Percentiles rank a stretch among this genome's conserved stretches.
Conservation (phyloP, 2,797 vertebrate species). For the Manis crassicaudata region DNA sequence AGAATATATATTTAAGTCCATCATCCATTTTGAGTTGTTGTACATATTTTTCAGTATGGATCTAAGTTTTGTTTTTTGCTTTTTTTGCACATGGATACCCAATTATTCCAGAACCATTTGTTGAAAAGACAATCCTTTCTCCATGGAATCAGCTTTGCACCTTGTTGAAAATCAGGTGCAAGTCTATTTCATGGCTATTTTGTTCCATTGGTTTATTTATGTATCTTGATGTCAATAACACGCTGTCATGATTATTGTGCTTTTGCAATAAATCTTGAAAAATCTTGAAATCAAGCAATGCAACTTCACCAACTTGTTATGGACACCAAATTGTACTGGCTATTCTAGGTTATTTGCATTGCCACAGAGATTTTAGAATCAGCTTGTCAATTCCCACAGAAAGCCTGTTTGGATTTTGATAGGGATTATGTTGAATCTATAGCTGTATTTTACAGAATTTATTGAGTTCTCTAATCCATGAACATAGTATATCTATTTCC, state of each 20-base stretch:
- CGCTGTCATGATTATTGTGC: too few relatives aligned
- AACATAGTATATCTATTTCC: not conserved
- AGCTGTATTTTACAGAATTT: too few relatives aligned
- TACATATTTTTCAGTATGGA: too few relatives aligned
- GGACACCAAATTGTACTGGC: not conserved
- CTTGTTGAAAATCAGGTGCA: not conserved
- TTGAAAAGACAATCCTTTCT: not conserved
- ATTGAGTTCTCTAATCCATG: not conserved
- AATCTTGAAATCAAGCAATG: not conserved
- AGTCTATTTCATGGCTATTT: not conserved
- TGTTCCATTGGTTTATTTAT: not conserved
- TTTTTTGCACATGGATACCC: not conserved
- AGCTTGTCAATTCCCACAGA: not conserved
- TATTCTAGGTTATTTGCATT: not conserved
- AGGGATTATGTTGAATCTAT: not conserved
- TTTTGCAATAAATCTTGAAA: not conserved
- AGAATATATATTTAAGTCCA: not conserved
- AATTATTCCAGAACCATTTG: not conserved
- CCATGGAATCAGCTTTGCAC: not conserved
- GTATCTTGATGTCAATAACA: not conserved
- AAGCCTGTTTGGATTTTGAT: not conserved
- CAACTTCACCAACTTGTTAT: not conserved
- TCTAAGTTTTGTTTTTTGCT: not conserved
- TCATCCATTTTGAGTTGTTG: not conserved
- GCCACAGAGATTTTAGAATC: not conserved